Conservation (phyloP, 2,888 invertebrate species). For the Flabesymbios commensalis region DNA sequence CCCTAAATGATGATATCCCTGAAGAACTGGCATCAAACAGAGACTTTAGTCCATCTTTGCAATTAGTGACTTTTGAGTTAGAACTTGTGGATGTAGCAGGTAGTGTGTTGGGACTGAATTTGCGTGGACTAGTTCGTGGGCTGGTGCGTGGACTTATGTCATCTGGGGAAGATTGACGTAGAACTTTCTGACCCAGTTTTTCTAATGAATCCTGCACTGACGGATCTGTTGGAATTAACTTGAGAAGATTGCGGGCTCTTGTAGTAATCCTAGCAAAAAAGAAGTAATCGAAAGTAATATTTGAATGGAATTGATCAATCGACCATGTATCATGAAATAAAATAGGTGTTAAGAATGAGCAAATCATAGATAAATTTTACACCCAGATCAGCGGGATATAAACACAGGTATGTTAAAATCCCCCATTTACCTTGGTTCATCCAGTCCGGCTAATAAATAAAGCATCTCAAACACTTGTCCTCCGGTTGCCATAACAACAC, state of each 20-base stretch:
- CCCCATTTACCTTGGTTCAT: conserved; percentile 58
- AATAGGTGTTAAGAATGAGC: no score
- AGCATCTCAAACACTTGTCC: conserved; percentile 63
- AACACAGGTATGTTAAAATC: background rate
- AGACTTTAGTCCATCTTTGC: conserved; percentile 53
- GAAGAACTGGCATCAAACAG: conserved; percentile 58
- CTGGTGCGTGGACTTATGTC: conserved; percentile 52
- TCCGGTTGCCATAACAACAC: conserved; percentile 63
- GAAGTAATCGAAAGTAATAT: no score
- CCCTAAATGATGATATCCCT: conserved; percentile 61
- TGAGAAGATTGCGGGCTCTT: conserved; percentile 61
- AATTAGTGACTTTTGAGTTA: conserved; percentile 22
- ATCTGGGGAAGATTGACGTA: conserved; percentile 3
- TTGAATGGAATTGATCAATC: background rate
- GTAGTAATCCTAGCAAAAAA: conserved; percentile 52
- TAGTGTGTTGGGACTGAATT: conserved; percentile 36
- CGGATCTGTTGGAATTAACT: conserved; percentile 64
- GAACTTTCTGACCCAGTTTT: conserved; percentile 56
- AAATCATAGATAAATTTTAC: background rate
- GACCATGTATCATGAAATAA: no score
- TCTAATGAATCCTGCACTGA: conserved; percentile 62
- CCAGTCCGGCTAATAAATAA: conserved; percentile 62
- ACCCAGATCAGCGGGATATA: background rate
- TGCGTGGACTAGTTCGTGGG: conserved; percentile 51
- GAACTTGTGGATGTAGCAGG: conserved; percentile 33